phyloP scores from a whole-genome alignment of 2,888 invertebrate species.

The Tachina lurida region DNA sequence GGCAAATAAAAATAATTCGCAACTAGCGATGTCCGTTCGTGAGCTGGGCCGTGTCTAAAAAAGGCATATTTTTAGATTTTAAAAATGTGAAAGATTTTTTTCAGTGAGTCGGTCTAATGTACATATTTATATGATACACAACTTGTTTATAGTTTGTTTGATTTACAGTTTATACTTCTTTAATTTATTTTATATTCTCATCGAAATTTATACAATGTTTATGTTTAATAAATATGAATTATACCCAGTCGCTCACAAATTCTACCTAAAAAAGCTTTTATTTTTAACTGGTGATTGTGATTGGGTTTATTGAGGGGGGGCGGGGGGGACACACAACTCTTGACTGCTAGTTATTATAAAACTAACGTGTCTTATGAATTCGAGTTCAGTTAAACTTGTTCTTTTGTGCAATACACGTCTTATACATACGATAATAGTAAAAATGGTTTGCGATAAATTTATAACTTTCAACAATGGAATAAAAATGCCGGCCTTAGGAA shows the following conservation, averaged over 20 bases:
- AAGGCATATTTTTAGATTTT: too few relatives aligned
- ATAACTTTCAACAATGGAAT: constrained; percentile 84
- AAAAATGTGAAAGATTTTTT: too few relatives aligned
- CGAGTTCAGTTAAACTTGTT: constrained; percentile 37
- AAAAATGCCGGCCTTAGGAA: constrained; percentile 88
- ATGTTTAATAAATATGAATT: constrained; percentile 25
- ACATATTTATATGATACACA: too few relatives aligned
- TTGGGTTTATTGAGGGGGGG: neutral
- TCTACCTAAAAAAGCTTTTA: constrained; percentile 10
- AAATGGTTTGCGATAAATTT: constrained; percentile 74
- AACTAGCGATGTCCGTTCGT: too few relatives aligned
- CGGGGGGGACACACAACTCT: constrained; percentile 4
- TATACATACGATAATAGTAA: neutral
- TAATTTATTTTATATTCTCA: constrained; percentile 10
- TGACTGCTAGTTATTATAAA: constrained; percentile 36
- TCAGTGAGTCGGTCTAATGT: too few relatives aligned
- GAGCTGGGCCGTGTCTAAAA: too few relatives aligned
- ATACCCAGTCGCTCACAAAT: constrained; percentile 3
- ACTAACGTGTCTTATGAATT: constrained; percentile 33
- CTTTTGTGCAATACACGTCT: constrained; percentile 2
- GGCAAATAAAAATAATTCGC: too few relatives aligned
- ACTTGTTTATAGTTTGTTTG: too few relatives aligned
- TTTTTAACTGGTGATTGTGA: constrained; percentile 3
- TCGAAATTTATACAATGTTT: constrained; percentile 40
- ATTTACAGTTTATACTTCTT: neutral